phyloP scores from a whole-genome alignment of 2,113 vertebrate species.

The Tinamus guttatus region DNA sequence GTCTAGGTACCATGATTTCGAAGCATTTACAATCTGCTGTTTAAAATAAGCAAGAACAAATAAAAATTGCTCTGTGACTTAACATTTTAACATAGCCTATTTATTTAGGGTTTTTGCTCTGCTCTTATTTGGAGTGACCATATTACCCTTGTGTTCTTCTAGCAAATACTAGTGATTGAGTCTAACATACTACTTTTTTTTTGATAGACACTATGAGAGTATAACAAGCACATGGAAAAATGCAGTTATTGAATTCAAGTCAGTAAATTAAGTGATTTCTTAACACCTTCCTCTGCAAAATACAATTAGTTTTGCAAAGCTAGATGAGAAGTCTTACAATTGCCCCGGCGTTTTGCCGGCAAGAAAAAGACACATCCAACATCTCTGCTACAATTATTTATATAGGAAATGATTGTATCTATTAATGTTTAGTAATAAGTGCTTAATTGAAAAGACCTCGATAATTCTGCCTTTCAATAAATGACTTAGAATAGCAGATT shows the following conservation, averaged over 20 bases:
- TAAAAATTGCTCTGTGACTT: neutral
- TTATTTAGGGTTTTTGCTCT: neutral
- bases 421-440: neutral
- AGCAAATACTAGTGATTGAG: neutral
- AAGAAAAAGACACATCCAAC: neutral
- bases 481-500: neutral
- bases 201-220: neutral
- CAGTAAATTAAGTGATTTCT: neutral
- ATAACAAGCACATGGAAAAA: neutral
- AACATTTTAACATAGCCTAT: neutral
- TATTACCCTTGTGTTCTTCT: fast-evolving
- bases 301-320: neutral
- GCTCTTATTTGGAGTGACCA: neutral
- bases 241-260: neutral
- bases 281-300: neutral
- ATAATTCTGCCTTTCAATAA: neutral
- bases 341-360: neutral
- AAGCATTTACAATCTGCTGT: neutral
- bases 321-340: neutral
- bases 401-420: neutral
- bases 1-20: neutral
- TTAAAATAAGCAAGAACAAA: fast-evolving
- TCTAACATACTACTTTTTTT: neutral
- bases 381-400: neutral
- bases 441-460: neutral